phyloP scores from a whole-genome alignment of 2,797 vertebrate species.

The Semotilus atromaculatus region DNA sequence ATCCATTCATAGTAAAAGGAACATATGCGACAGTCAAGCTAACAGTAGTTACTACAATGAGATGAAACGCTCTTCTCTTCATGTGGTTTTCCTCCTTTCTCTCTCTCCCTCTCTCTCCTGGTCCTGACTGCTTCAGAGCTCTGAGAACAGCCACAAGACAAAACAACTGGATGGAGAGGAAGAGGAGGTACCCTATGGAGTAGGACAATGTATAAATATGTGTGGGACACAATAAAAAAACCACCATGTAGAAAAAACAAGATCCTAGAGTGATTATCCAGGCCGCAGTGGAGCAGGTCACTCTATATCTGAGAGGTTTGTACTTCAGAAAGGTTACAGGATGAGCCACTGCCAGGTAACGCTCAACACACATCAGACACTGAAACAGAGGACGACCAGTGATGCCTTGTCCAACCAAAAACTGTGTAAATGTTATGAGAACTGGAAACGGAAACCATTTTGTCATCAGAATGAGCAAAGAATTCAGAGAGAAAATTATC shows the following conservation, averaged over 20 bases:
- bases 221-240: not conserved
- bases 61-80: conserved; percentile 53
- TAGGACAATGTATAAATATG: not conserved
- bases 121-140: conserved; percentile 35
- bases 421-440: not conserved
- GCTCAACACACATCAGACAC: not conserved
- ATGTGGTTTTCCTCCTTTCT: conserved; percentile 58
- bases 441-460: not conserved
- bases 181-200: not conserved
- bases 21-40: not conserved
- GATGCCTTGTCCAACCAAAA: not conserved
- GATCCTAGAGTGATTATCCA: not conserved
- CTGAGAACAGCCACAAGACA: not conserved
- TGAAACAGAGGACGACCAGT: not conserved
- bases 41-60: conserved; percentile 51
- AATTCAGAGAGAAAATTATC: not conserved
- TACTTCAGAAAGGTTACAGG: not conserved
- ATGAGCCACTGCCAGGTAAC: conserved; percentile 8
- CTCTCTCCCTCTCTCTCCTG: conserved; percentile 24
- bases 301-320: conserved; percentile 16
- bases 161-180: not conserved
- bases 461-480: not conserved
- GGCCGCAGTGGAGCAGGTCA: not conserved
- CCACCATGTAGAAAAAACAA: not conserved
- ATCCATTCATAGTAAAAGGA: not conserved